Conservation (phyloP, 1,140 invertebrate genomes). For the Trypoxylus dichotomus region DNA sequence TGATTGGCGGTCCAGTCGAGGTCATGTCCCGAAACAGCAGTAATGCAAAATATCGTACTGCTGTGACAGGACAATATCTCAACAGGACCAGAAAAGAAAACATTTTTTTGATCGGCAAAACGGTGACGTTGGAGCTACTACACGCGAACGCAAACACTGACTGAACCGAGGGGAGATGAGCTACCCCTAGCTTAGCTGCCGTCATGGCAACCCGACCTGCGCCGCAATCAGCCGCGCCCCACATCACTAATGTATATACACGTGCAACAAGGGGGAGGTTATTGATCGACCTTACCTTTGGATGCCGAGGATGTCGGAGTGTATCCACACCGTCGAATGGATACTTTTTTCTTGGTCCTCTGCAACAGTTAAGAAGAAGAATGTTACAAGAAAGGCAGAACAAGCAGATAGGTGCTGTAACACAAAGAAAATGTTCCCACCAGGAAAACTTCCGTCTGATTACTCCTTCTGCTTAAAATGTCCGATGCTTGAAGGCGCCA, state of each 20-base stretch:
- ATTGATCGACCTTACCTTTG: slow-evolving; percentile 40
- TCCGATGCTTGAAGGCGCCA: neutral
- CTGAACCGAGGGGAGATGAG: slow-evolving; percentile 48
- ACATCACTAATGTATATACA: slow-evolving; percentile 56
- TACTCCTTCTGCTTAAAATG: neutral
- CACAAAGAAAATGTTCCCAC: neutral
- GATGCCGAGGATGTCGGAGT: neutral
- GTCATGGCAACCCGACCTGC: slow-evolving; percentile 39
- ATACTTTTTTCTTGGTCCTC: slow-evolving; percentile 9
- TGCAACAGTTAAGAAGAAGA: neutral
- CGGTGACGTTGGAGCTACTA: neutral
- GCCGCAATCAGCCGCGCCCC: slow-evolving; percentile 43
- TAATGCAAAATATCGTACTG: slow-evolving; percentile 76
- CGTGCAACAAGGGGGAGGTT: slow-evolving; percentile 45
- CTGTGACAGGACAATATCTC: slow-evolving; percentile 95
- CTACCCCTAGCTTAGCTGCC: slow-evolving; percentile 45
- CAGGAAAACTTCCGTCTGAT: too few species aligned
- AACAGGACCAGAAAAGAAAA: slow-evolving; percentile 50
- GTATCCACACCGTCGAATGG: slow-evolving; percentile 4
- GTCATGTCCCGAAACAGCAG: slow-evolving; percentile 87
- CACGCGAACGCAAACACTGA: slow-evolving; percentile 42
- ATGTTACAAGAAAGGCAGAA: neutral
- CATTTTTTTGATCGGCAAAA: slow-evolving; percentile 3
- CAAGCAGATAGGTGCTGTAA: neutral
- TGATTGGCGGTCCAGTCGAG: slow-evolving; percentile 40